Base-by-base conservation (phyloP, 64 coral and sea anemone genomes). In the Actinia tenebrosa region DNA sequence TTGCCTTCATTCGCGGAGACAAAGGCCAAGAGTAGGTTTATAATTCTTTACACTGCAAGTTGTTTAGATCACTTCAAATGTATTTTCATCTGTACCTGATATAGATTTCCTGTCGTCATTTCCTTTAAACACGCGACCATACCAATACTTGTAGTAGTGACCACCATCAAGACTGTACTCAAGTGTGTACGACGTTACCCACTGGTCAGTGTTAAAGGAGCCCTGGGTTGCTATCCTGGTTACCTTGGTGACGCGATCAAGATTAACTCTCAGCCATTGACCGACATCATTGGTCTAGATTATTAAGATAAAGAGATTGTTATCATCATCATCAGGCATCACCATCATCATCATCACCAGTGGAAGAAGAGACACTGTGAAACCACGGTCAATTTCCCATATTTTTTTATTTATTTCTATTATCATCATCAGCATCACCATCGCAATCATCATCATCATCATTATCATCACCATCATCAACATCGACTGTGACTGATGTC, bases 51-150 rank as follows among this genome's bases (percentile, higher is more conserved):
- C 0, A 37, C 30, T 37, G 30, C 30, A 37, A 1, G 30, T 37
- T 37, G 30, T 50, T 50, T 50, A 50, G 47, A 50, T 50, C 47
- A 50, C 47, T 50, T 50, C 47, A 58, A 7, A 58, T 58, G 10
- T 6, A 81, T 75, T 30, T 75, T 26, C n/a, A 75, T 75, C 18
- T 80, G 3, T 55, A 45, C 83, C 83, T 27, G 59, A 71, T 25
- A 84, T 71, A 53, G 69, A 80, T 20, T 45, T 86, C 15, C 47
- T 56, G 89, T 86, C 89, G 44, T 64, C 47, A 42, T 91, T 91
- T 9, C 66, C 89, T 14, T 64, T 58, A 46, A 89, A 82, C 20
- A 77, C 79, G 50, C 45, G 83, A 42, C 83, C 50, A 37, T 85
- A 58, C 46, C 22, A 53, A 83, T 83, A 83, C 45, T 83, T 43